A percentile compares a stretch with the other conserved stretches of the same genome.
Conservation (phyloP, 2,797 vertebrate genomes). For the Neosalanx taihuensis region DNA sequence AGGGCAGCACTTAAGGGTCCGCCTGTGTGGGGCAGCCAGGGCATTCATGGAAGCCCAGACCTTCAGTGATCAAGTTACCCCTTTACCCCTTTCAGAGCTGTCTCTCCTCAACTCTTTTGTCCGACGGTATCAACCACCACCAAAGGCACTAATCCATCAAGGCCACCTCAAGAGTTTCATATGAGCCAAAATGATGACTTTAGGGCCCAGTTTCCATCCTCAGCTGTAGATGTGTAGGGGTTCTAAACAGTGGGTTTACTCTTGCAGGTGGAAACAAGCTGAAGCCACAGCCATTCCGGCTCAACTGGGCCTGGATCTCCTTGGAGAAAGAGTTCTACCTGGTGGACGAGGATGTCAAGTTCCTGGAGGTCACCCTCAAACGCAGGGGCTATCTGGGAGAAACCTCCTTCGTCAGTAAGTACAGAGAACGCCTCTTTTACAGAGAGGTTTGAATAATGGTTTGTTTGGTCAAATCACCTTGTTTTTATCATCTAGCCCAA, state of each 20-base stretch:
- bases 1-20: slow-evolving; percentile 25
- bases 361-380: slow-evolving; percentile 80
- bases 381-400: slow-evolving; percentile 80
- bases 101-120: slow-evolving; percentile 40
- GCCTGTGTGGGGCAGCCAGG: slow-evolving; percentile 10
- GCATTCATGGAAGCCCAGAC: slow-evolving; percentile 31
- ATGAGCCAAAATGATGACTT: slow-evolving; percentile 34
- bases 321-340: slow-evolving; percentile 81
- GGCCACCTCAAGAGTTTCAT: slow-evolving; percentile 33
- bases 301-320: slow-evolving; percentile 90
- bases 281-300: slow-evolving; percentile 77
- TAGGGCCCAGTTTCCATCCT: slow-evolving; percentile 4
- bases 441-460: neutral
- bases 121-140: slow-evolving; percentile 16
- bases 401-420: slow-evolving; percentile 87
- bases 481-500: neutral
- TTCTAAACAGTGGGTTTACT: slow-evolving; percentile 16
- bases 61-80: slow-evolving; percentile 58
- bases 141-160: slow-evolving; percentile 35
- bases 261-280: slow-evolving; percentile 79
- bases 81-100: slow-evolving; percentile 46
- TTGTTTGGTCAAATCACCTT: too few species aligned
- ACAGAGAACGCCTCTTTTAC: neutral
- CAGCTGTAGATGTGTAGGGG: slow-evolving; percentile 2
- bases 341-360: slow-evolving; percentile 79